Percentiles rank a stretch among this genome's conserved stretches.
Evolutionary conservation across 1,140 invertebrate genomes (phyloP).

Genomic region (Drosophila ananassae): DNA sequence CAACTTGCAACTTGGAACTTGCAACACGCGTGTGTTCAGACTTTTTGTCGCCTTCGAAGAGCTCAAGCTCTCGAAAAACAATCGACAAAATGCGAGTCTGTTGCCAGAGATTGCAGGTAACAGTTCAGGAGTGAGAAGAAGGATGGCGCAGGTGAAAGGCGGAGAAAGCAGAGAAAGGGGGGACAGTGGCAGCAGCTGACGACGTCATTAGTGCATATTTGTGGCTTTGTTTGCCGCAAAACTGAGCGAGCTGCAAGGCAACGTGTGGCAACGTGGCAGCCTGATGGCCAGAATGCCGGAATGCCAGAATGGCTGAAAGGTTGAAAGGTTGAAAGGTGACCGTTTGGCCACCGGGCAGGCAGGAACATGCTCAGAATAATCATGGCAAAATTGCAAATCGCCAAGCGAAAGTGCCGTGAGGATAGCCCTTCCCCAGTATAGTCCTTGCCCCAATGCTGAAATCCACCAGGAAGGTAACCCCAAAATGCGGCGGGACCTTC

Average conservation of each 20-base stretch:
- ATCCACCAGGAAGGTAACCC: slow-evolving; percentile 43
- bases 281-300: neutral
- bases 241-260: slow-evolving; percentile 52
- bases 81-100: slow-evolving; percentile 36
- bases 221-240: slow-evolving; percentile 82
- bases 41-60: slow-evolving; percentile 43
- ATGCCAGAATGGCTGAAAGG: slow-evolving; percentile 22
- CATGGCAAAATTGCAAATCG: slow-evolving; percentile 80
- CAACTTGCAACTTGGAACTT: slow-evolving; percentile 6
- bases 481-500: slow-evolving; percentile 31
- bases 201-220: slow-evolving; percentile 83
- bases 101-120: slow-evolving; percentile 18
- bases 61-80: slow-evolving; percentile 33
- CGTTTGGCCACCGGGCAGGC: slow-evolving; percentile 47
- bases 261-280: slow-evolving; percentile 13
- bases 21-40: slow-evolving; percentile 27
- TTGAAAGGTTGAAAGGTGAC: slow-evolving; percentile 38
- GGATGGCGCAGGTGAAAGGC: neutral
- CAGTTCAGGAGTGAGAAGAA: neutral
- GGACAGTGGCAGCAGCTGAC: slow-evolving; percentile 43
- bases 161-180: neutral
- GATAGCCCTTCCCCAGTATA: slow-evolving; percentile 16
- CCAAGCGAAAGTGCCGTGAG: slow-evolving; percentile 74
- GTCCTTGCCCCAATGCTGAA: slow-evolving; percentile 19
- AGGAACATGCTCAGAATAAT: slow-evolving; percentile 80